Evolutionary conservation across 2,113 vertebrate species (phyloP), one percentile per base, ranked within the genome.

Genomic region (Pholis gunnellus): DNA sequence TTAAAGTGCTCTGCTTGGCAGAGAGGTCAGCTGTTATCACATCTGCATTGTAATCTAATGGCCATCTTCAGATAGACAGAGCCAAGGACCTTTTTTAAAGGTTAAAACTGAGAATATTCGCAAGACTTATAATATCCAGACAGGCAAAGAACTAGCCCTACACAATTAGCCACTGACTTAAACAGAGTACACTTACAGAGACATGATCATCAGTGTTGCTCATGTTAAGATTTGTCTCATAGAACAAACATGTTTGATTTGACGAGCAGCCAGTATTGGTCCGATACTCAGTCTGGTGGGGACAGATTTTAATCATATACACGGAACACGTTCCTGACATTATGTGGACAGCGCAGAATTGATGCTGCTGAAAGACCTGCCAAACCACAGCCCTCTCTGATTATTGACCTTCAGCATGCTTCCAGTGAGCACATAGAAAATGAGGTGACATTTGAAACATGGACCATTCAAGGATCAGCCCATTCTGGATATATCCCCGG

Each of bases 21-120:
- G 34, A 65, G 71, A 82, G 79, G 83, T 72, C 50, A 20, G 52
- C 57, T 75, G 79, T 81, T 66, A 86, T 71, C 27, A 0, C 27
- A 79, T 74, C 77, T 42, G 60, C n/a, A 4, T 70, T 4, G n/a
- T 15, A 74, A 56, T 86, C 72, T 77, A 64, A 72, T 52, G 34
- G 64, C 57, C 27, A 46, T 60, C 67, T 22, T 46, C 50, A 79
- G 25, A 29, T 2, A 79, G 71, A 65, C 50, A 61, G 50, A 68
- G 70, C 74, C 69, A 25, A 38, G 27, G 7, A 29, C 3, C n/a
- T 29, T 54, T 3, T 38, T 34, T 18, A 57, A 50, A 61, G 60
- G 60, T 66, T 52, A 69, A 22, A 73, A 50, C 9, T 63, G 22
- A 73, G 42, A 63, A 34, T 63, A 4, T 34, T 10, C 17, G 46